Conservation (phyloP, 2,888 invertebrate species). For the Pristionchus exspectatus region DNA sequence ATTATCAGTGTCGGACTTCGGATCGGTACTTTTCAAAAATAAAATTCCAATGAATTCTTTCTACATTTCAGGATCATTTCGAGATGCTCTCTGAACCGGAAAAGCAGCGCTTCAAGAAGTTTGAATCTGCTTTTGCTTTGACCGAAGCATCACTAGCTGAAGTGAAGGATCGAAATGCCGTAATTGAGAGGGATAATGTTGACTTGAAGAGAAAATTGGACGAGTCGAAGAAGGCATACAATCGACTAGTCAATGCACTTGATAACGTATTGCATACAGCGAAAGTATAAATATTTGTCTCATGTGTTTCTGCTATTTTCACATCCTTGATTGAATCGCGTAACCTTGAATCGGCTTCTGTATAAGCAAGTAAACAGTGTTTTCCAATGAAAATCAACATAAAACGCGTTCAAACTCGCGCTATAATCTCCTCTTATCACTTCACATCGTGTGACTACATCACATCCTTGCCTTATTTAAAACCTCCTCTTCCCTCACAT, state of each 20-base stretch:
- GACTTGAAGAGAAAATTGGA: background rate
- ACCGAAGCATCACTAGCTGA: background rate
- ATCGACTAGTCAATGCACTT: background rate
- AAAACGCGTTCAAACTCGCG: background rate
- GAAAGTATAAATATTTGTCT: too few species aligned
- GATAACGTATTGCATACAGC: too few species aligned
- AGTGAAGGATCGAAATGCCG: background rate
- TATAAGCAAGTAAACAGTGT: too few species aligned
- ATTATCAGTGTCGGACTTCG: too few species aligned
- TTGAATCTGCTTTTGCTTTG: background rate
- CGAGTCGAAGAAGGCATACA: background rate
- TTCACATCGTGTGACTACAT: background rate
- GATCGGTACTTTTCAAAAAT: too few species aligned
- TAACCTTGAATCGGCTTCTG: too few species aligned
- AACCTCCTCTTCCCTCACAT: too few species aligned
- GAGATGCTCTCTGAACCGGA: background rate
- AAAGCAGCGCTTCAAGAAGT: background rate
- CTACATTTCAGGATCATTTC: background rate
- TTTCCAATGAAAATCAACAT: too few species aligned
- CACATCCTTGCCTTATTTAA: too few species aligned
- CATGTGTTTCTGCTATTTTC: too few species aligned
- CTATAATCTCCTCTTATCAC: background rate
- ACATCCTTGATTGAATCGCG: too few species aligned
- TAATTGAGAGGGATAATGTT: background rate
- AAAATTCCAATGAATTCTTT: too few species aligned